These are phyloP conservation scores for Heliconius congener DNA, from an alignment of 1,140 invertebrate species.

Conservation along the genomic window DNA sequence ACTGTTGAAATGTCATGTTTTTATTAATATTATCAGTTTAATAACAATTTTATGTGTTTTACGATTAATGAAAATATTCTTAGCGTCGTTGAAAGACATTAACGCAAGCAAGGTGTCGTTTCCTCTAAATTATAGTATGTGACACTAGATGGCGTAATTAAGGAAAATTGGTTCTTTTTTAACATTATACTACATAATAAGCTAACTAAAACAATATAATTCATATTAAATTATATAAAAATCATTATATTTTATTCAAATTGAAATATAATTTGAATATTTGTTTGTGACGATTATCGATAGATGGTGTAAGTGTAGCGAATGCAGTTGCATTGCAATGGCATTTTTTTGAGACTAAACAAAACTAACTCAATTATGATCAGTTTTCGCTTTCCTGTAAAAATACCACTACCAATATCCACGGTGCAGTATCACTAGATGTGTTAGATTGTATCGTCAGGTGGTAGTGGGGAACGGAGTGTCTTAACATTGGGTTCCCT, in stretches of 20 bases:
- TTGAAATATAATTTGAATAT: background rate
- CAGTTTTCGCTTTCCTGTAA: no score
- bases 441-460: no score
- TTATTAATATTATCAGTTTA: background rate
- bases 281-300: background rate
- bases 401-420: no score
- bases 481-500: no score
- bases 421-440: no score
- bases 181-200: background rate
- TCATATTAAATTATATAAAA: background rate
- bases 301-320: conserved; percentile 27
- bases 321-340: conserved; percentile 21
- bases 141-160: conserved; percentile 13
- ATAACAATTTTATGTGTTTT: background rate
- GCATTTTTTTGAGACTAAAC: no score
- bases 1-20: conserved; percentile 17
- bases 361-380: no score
- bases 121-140: background rate
- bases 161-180: background rate
- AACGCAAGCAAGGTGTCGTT: background rate
- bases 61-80: background rate
- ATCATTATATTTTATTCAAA: background rate
- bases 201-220: background rate
- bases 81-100: background rate
- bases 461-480: no score